These are phyloP conservation scores for Scomber scombrus DNA, from an alignment of 2,113 vertebrate genomes.

Conservation along the genomic window DNA sequence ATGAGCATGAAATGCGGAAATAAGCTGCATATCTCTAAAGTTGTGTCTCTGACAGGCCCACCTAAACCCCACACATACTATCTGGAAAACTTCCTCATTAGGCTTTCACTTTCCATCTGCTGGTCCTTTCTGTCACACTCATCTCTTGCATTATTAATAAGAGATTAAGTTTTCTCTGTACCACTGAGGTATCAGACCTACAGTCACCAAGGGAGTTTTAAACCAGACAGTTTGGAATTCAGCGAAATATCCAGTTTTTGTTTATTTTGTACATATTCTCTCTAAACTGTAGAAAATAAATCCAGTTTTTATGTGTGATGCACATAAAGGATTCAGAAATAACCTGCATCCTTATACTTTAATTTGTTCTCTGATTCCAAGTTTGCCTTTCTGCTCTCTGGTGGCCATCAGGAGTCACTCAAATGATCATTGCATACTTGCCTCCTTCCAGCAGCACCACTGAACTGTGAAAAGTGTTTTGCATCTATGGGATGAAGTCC, in stretches of 20 bases:
- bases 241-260: background rate
- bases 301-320: background rate
- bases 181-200: background rate
- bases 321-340: background rate
- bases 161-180: background rate
- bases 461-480: background rate
- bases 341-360: background rate
- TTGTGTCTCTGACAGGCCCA: background rate
- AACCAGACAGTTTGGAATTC: background rate
- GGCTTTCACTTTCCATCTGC: conserved; percentile 48
- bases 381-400: conserved; percentile 36
- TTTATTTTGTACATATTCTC: background rate
- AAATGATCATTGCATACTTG: background rate
- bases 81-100: background rate
- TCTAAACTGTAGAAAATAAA: background rate
- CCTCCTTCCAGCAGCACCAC: background rate
- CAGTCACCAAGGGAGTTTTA: background rate
- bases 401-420: conserved; percentile 17
- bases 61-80: background rate
- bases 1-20: conserved; percentile 6
- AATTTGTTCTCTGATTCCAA: background rate
- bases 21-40: background rate
- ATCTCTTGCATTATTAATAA: conserved; percentile 41
- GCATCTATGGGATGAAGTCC: background rate
- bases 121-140: background rate